Evolutionary conservation across 2,888 invertebrate genomes (phyloP).

Genomic region (Chromoteleia sp.): DNA sequence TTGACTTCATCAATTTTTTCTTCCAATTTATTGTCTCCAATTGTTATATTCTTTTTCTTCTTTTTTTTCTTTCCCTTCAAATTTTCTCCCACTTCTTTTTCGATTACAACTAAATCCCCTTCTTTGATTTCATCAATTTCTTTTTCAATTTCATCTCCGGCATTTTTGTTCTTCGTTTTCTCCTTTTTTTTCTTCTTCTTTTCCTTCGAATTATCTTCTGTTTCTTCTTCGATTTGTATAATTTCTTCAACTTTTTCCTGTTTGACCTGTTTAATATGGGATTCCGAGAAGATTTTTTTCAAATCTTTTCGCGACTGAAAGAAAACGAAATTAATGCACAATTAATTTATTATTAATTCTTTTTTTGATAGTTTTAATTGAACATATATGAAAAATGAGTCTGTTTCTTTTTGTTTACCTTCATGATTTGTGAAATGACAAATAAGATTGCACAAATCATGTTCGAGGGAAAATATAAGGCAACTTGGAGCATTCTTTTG

Average conservation of each 20-base stretch:
- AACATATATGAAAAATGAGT: too few species aligned
- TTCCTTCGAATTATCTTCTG: slow-evolving; percentile 50
- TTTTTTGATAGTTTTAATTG: too few species aligned
- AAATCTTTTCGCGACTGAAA: slow-evolving; percentile 58
- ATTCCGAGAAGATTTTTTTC: slow-evolving; percentile 20
- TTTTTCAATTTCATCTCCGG: too few species aligned
- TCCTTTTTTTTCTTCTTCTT: slow-evolving; percentile 58
- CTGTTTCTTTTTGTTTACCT: too few species aligned
- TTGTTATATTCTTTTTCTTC: slow-evolving; percentile 10
- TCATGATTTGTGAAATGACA: slow-evolving; percentile 88
- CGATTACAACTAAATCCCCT: too few species aligned
- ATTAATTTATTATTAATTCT: background rate
- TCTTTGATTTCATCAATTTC: too few species aligned
- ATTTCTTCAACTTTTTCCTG: slow-evolving; percentile 63
- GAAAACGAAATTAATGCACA: slow-evolving; percentile 43
- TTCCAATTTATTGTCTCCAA: background rate
- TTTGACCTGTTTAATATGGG: slow-evolving; percentile 60
- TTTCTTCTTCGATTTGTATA: slow-evolving; percentile 10
- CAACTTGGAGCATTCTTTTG: slow-evolving; percentile 92
- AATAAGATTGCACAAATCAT: slow-evolving; percentile 94
- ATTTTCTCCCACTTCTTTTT: background rate
- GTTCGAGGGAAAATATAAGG: slow-evolving; percentile 90
- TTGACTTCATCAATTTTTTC: slow-evolving; percentile 21
- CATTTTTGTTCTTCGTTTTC: slow-evolving; percentile 35
- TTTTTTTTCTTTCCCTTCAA: background rate